Conservation (phyloP, 2,113 vertebrate species). For the Sorex araneus region DNA sequence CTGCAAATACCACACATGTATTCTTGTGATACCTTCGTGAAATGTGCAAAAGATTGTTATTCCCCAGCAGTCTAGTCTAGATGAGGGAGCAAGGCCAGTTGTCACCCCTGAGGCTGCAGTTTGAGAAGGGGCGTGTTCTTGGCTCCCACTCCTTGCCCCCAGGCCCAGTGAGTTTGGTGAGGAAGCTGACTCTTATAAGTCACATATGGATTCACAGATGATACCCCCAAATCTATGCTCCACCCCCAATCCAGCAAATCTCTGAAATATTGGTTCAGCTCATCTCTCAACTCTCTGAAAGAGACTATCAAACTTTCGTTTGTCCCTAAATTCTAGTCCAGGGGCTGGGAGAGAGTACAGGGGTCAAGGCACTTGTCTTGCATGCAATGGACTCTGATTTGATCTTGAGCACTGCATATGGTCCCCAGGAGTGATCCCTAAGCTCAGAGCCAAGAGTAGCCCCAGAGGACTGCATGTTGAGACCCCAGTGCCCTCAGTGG, state of each 20-base stretch:
- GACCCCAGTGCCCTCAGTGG: too few relatives aligned
- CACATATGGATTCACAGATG: background rate
- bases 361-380: too few relatives aligned
- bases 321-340: background rate
- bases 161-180: background rate
- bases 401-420: too few relatives aligned
- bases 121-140: too few relatives aligned
- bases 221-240: too few relatives aligned
- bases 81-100: background rate
- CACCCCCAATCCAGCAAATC: background rate
- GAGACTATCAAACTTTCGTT: background rate
- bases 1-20: rapidly evolving
- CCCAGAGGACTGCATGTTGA: too few relatives aligned
- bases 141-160: too few relatives aligned
- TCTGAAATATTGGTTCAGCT: background rate
- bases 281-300: background rate
- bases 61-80: background rate
- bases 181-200: background rate
- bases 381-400: too few relatives aligned
- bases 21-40: background rate
- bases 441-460: too few relatives aligned
- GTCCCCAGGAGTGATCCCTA: too few relatives aligned
- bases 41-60: background rate
- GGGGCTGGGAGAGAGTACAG: too few relatives aligned
- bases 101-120: too few relatives aligned